These are phyloP conservation scores for Seriola dumerili DNA, from an alignment of 2,113 vertebrate genomes.

Conservation along the genomic window DNA sequence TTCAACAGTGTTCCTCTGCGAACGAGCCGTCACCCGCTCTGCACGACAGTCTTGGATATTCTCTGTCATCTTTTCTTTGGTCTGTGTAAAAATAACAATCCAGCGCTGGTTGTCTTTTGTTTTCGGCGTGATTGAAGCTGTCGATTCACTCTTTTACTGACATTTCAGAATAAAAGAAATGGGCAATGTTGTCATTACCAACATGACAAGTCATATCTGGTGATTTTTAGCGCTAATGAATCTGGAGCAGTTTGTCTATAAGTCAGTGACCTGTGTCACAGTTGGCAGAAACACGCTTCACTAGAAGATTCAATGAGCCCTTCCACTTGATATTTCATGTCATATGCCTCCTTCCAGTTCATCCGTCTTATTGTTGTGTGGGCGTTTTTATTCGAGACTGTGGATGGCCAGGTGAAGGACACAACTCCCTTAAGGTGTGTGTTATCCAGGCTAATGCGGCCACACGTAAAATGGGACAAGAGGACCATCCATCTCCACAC, in stretches of 20 bases:
- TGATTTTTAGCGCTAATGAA: constrained; percentile 9
- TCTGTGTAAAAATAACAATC: constrained; percentile 44
- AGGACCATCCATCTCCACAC: constrained; percentile 45
- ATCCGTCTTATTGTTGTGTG: constrained; percentile 29
- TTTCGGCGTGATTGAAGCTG: background rate
- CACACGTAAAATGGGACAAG: constrained; percentile 24
- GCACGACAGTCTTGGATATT: background rate
- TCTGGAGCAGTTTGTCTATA: background rate
- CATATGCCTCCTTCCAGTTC: constrained; percentile 2
- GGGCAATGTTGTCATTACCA: background rate
- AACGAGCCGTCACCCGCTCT: background rate
- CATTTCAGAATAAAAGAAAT: constrained; percentile 1
- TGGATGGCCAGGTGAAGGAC: constrained; percentile 50
- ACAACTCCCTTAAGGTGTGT: constrained; percentile 5
- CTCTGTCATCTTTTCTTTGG: constrained; percentile 47
- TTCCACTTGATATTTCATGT: background rate
- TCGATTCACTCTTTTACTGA: background rate
- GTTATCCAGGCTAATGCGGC: constrained; percentile 1
- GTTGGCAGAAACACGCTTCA: background rate
- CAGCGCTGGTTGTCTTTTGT: background rate
- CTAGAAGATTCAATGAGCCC: background rate
- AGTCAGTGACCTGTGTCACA: constrained; percentile 12
- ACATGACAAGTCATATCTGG: background rate
- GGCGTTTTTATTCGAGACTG: constrained; percentile 16
- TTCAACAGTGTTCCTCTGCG: background rate